A percentile compares a stretch with the other conserved stretches of the same genome.
phyloP scores from a whole-genome alignment of 1,140 invertebrate species.

The Galendromus occidentalis region DNA sequence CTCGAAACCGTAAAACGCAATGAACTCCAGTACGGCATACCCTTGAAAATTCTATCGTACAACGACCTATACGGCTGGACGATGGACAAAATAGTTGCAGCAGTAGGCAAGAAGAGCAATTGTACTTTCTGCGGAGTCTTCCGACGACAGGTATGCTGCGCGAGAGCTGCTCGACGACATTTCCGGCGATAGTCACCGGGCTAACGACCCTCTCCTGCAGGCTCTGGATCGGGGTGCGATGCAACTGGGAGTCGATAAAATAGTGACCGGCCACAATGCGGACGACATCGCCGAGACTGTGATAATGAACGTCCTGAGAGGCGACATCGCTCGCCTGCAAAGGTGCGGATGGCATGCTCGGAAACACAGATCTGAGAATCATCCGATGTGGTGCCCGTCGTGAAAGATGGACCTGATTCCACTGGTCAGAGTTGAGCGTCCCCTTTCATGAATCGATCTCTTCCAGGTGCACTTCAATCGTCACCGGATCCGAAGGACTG shows the following conservation, averaged over 20 bases:
- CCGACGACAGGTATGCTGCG: conserved; percentile 46
- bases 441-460: no score
- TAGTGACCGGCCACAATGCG: conserved; percentile 95
- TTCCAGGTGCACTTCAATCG: conserved; percentile 18
- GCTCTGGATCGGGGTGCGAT: conserved; percentile 83
- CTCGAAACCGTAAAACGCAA: conserved; percentile 72
- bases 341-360: conserved; percentile 44
- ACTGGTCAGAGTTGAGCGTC: no score
- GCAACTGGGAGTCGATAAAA: conserved; percentile 64
- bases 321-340: conserved; percentile 78
- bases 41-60: conserved; percentile 88
- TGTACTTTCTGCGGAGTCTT: conserved; percentile 98
- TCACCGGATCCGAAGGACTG: conserved; percentile 54
- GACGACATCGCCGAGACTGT: conserved; percentile 99
- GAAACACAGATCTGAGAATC: no score
- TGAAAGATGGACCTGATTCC: no score
- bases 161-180: no score
- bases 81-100: conserved; percentile 92
- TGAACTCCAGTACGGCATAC: conserved; percentile 72
- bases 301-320: conserved; percentile 87
- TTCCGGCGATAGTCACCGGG: no score
- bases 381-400: no score
- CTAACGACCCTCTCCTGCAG: no score
- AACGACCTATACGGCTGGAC: conserved; percentile 98
- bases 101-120: conserved; percentile 91